phyloP scores from a whole-genome alignment of 2,797 vertebrate genomes.

The Danio choprae region DNA sequence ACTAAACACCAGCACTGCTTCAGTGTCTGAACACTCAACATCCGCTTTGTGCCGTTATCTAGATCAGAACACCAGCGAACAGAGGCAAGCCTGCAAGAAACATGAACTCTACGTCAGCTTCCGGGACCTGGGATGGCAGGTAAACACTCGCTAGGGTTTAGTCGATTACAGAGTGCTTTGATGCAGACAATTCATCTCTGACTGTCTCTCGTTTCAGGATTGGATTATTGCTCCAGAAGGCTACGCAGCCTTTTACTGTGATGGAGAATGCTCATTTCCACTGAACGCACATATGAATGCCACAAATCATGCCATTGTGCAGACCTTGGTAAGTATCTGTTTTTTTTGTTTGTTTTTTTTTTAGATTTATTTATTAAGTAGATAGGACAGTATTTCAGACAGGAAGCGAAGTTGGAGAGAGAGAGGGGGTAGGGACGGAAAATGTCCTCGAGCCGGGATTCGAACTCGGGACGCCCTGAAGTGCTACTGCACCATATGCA shows the following conservation, averaged over 20 bases:
- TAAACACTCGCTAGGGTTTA: slow-evolving; percentile 58
- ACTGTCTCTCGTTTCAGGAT: slow-evolving; percentile 77
- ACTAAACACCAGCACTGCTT: slow-evolving; percentile 57
- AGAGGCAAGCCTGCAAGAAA: slow-evolving; percentile 99
- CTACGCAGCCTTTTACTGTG: slow-evolving; percentile 98
- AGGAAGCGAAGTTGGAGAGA: too few relatives aligned
- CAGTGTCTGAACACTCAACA: slow-evolving; percentile 52
- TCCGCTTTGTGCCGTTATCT: slow-evolving; percentile 56
- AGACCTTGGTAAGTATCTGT: slow-evolving; percentile 89
- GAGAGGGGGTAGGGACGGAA: too few relatives aligned
- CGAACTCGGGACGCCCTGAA: too few relatives aligned
- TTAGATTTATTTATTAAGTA: too few relatives aligned
- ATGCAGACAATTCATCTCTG: background rate
- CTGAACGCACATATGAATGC: slow-evolving; percentile 99
- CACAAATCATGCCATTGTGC: slow-evolving; percentile 98
- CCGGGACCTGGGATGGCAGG: slow-evolving; percentile 98
- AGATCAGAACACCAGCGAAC: slow-evolving; percentile 98
- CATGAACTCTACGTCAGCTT: slow-evolving; percentile 99
- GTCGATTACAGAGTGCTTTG: background rate
- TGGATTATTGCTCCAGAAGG: slow-evolving; percentile 99
- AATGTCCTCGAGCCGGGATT: too few relatives aligned
- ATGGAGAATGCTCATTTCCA: slow-evolving; percentile 98
- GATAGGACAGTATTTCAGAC: too few relatives aligned
- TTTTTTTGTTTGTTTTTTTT: too few relatives aligned
- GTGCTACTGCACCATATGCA: too few relatives aligned